These are phyloP conservation scores for Drosophila yooni DNA, from an alignment of 2,888 invertebrate species.

Conservation along the genomic window DNA sequence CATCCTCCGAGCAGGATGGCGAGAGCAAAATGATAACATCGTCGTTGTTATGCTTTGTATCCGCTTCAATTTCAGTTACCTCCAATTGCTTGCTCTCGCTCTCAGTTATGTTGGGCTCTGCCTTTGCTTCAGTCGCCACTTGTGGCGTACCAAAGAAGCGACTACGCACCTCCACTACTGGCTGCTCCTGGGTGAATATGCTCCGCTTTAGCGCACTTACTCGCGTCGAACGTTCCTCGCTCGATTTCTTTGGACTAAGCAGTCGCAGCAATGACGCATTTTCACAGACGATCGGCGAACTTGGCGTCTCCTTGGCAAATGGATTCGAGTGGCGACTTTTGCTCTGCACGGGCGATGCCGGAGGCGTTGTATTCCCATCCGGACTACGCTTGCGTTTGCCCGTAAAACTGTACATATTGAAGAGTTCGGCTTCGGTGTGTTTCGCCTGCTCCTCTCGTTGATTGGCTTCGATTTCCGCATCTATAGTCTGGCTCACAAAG, in stretches of 20 bases:
- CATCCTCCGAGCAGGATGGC: slow-evolving; percentile 58
- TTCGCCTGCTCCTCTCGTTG: slow-evolving; percentile 67
- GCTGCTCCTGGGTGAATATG: slow-evolving; percentile 59
- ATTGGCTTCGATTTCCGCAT: slow-evolving; percentile 72
- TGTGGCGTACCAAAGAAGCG: slow-evolving; percentile 86
- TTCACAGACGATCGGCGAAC: slow-evolving; percentile 63
- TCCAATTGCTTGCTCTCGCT: slow-evolving; percentile 3
- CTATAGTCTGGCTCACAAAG: slow-evolving; percentile 65
- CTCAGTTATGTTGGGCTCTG: slow-evolving; percentile 30
- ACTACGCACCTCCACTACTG: slow-evolving; percentile 86
- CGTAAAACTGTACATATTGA: slow-evolving; percentile 72
- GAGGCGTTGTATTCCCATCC: slow-evolving; percentile 43
- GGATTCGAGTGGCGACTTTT: slow-evolving; percentile 80
- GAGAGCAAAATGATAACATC: slow-evolving; percentile 48
- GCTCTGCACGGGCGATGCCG: slow-evolving; percentile 66
- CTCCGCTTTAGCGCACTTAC: slow-evolving; percentile 49
- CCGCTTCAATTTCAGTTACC: neutral
- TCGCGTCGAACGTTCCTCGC: slow-evolving; percentile 14
- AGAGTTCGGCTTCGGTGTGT: slow-evolving; percentile 80
- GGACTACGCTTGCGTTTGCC: slow-evolving; percentile 59
- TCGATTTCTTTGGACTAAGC: slow-evolving; percentile 68
- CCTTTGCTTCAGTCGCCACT: slow-evolving; percentile 41
- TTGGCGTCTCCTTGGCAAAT: slow-evolving; percentile 74
- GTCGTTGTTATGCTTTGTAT: slow-evolving; percentile 19
- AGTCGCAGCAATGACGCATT: slow-evolving; percentile 75